Percentiles rank a stretch among this genome's conserved stretches.
phyloP scores from a whole-genome alignment of 2,888 invertebrate genomes.

The Agelastica alni region DNA sequence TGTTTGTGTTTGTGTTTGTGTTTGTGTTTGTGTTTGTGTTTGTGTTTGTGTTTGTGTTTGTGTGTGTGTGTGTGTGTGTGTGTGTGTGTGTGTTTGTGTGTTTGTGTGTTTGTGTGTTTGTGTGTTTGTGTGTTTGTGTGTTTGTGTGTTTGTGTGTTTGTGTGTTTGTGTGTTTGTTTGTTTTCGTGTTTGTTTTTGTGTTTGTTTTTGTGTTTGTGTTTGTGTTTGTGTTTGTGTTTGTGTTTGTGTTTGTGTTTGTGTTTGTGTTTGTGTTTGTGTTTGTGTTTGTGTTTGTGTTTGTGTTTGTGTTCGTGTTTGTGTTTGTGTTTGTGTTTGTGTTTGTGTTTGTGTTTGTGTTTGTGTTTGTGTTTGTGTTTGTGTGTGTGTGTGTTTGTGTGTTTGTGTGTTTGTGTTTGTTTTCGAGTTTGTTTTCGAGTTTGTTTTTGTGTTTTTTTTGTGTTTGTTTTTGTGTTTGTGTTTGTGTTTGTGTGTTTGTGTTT shows the following conservation, averaged over 20 bases:
- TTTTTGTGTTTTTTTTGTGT: too few relatives aligned
- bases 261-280: not conserved
- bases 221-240: not conserved
- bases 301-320: not conserved
- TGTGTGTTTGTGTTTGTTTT: too few relatives aligned
- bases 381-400: too few relatives aligned
- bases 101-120: not conserved
- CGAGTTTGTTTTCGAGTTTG: too few relatives aligned
- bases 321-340: not conserved
- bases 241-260: not conserved
- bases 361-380: too few relatives aligned
- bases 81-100: not conserved
- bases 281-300: not conserved
- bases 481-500: too few relatives aligned
- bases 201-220: not conserved
- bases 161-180: not conserved
- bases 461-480: too few relatives aligned
- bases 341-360: not conserved
- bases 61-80: constrained; percentile 5
- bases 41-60: constrained; percentile 1
- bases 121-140: not conserved
- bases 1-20: constrained; percentile 1
- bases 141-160: not conserved
- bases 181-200: not conserved
- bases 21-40: constrained; percentile 1